phyloP scores from a whole-genome alignment of 2,797 vertebrate species.

The Hybognathus amarus region DNA sequence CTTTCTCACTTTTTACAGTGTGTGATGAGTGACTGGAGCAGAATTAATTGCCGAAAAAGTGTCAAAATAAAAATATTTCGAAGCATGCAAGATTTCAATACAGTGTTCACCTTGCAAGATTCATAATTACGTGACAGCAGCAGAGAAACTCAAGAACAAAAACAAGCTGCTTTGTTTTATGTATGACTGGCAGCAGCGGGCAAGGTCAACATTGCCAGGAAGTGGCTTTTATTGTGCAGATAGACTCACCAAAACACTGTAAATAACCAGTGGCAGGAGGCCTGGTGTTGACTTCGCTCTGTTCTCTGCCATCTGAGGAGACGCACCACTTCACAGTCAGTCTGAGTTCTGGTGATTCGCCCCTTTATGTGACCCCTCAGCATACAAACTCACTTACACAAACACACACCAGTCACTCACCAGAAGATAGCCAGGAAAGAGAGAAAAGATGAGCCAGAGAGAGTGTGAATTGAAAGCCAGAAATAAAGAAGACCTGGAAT shows the following conservation, averaged over 20 bases:
- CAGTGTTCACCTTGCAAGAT: background rate
- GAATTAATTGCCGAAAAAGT: slow-evolving; percentile 15
- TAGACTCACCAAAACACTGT: slow-evolving; percentile 18
- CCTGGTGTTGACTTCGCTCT: background rate
- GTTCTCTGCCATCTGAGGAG: slow-evolving; percentile 12
- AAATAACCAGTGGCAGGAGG: slow-evolving; percentile 33
- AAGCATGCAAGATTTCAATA: background rate
- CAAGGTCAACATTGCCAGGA: slow-evolving; percentile 28
- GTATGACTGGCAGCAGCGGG: background rate
- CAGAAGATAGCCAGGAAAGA: background rate
- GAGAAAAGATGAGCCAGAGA: background rate
- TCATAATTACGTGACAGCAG: background rate
- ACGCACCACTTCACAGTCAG: slow-evolving; percentile 13
- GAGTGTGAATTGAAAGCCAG: background rate
- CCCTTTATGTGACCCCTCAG: slow-evolving; percentile 23
- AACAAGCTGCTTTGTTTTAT: background rate
- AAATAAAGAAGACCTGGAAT: background rate
- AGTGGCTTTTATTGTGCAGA: slow-evolving; percentile 11
- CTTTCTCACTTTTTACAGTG: background rate
- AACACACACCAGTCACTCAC: background rate
- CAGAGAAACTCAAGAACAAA: background rate
- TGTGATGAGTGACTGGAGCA: background rate
- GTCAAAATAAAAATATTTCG: background rate
- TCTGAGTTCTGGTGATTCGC: background rate
- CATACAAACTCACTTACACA: background rate